Conservation (phyloP, 2,888 invertebrate species). For the Hypomecis atomaria region DNA sequence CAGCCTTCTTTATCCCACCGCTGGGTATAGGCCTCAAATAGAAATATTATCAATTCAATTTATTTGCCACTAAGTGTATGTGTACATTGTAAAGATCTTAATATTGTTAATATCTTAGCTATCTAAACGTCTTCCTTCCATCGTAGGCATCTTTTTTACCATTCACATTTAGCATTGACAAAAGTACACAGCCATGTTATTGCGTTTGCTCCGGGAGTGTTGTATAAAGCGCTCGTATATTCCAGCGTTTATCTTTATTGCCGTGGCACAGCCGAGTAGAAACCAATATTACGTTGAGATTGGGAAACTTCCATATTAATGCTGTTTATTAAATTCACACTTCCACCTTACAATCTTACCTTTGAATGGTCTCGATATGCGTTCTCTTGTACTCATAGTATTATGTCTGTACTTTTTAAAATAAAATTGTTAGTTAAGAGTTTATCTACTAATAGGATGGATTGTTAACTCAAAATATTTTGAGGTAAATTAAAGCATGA, state of each 20-base stretch:
- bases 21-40: no score
- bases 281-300: constrained; percentile 58
- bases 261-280: constrained; percentile 49
- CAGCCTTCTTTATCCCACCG: no score
- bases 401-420: background rate
- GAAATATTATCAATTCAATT: no score
- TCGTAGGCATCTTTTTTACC: no score
- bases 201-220: constrained; percentile 30
- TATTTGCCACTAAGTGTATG: no score
- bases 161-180: constrained; percentile 9
- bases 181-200: constrained; percentile 20
- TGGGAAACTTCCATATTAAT: constrained; percentile 57
- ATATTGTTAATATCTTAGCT: no score
- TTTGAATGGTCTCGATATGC: background rate
- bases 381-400: background rate
- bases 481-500: no score
- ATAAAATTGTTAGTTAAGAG: background rate
- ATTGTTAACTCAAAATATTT: no score
- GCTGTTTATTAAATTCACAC: constrained; percentile 54
- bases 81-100: no score
- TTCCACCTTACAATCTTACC: constrained; percentile 38
- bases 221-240: constrained; percentile 40
- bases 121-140: no score
- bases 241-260: constrained; percentile 50
- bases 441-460: no score